These are phyloP conservation scores for Rhabdomys dilectus DNA, from an alignment of 2,113 vertebrate species.

Conservation along the genomic window DNA sequence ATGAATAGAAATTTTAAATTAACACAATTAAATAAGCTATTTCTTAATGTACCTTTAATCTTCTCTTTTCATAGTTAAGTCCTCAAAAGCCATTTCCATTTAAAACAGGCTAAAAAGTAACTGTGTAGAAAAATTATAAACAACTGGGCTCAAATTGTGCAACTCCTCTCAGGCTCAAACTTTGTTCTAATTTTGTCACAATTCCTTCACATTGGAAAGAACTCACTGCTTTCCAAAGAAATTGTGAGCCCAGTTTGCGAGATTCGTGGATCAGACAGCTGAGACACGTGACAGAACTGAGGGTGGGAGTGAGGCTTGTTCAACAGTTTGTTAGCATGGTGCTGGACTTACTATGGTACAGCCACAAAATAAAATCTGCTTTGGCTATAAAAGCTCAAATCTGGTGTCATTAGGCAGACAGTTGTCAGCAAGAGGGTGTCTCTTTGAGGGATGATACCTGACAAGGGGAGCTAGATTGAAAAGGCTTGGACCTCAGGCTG, in stretches of 20 bases:
- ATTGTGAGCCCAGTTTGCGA: background rate
- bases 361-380: accelerated
- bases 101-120: background rate
- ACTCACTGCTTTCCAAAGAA: background rate
- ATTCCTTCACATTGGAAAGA: accelerated
- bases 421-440: accelerated
- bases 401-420: too few relatives aligned
- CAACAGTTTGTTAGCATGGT: accelerated
- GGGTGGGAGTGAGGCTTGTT: accelerated
- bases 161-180: accelerated
- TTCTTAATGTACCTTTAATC: background rate
- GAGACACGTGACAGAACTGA: accelerated
- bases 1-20: background rate
- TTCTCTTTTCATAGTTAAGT: slow-evolving; percentile 11
- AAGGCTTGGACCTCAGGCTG: background rate
- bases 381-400: too few relatives aligned
- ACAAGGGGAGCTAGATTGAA: background rate
- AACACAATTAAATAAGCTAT: background rate
- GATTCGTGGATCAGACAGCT: accelerated
- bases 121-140: background rate
- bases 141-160: background rate
- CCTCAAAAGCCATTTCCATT: background rate
- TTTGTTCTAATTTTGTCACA: accelerated
- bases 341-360: accelerated
- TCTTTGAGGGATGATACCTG: background rate